Percentiles rank a stretch among this genome's conserved stretches.
Conservation (phyloP, 2,888 invertebrate genomes). For the Xestoiulus laeticollis region DNA sequence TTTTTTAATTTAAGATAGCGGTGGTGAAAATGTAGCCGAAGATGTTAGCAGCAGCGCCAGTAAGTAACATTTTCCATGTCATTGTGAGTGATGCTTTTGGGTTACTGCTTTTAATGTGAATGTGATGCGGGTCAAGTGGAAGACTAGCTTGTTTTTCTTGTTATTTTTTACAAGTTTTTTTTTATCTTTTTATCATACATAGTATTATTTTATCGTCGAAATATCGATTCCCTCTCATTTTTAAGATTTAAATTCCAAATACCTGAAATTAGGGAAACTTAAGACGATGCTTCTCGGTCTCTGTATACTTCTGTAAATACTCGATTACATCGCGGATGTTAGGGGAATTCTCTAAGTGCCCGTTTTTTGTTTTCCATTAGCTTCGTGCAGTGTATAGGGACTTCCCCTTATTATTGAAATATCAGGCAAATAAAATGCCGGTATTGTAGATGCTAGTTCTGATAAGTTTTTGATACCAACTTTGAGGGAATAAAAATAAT, state of each 20-base stretch:
- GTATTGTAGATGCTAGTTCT: too few relatives aligned
- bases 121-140: neutral
- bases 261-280: too few relatives aligned
- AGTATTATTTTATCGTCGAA: neutral
- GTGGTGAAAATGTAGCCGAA: neutral
- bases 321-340: too few relatives aligned
- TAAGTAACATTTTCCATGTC: conserved; percentile 2
- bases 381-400: too few relatives aligned
- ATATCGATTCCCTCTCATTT: neutral
- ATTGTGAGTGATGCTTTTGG: neutral
- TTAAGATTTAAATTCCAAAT: neutral
- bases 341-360: too few relatives aligned
- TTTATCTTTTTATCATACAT: neutral
- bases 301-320: too few relatives aligned
- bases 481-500: too few relatives aligned
- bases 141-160: neutral
- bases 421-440: too few relatives aligned
- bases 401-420: too few relatives aligned
- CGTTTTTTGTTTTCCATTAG: too few relatives aligned
- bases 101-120: neutral
- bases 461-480: too few relatives aligned
- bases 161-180: neutral
- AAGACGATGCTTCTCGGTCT: too few relatives aligned
- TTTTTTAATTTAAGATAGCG: neutral
- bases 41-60: neutral